Conservation (phyloP, 2,797 vertebrate species). For the Pygocentrus nattereri region DNA sequence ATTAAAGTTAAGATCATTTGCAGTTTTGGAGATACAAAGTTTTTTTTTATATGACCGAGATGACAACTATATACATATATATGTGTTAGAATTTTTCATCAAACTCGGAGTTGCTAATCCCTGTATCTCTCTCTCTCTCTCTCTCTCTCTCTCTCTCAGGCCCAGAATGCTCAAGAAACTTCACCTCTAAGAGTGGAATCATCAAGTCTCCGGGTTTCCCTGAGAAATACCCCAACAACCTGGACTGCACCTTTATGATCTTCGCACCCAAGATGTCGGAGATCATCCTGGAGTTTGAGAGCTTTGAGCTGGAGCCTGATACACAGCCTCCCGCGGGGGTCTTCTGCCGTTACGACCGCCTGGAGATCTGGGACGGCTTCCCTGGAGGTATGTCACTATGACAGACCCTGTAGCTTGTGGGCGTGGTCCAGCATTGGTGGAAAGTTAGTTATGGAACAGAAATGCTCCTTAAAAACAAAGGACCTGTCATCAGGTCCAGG, state of each 20-base stretch:
- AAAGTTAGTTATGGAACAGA: not conserved
- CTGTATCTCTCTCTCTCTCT: not conserved
- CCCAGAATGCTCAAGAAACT: constrained; percentile 96
- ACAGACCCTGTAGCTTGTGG: not conserved
- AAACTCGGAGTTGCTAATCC: not conserved
- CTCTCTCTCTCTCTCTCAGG: constrained; percentile 73
- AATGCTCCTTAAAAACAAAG: not conserved
- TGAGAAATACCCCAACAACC: constrained; percentile 96
- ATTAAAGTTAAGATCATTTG: too few relatives aligned
- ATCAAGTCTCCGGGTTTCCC: constrained; percentile 97
- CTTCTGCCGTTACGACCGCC: constrained; percentile 93
- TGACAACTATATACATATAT: too few relatives aligned
- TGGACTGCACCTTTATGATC: constrained; percentile 98
- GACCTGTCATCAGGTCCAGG: not conserved
- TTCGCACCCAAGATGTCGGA: constrained; percentile 97
- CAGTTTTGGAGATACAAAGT: too few relatives aligned
- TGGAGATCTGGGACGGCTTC: constrained; percentile 99
- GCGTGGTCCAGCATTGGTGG: not conserved
- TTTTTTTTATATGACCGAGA: too few relatives aligned
- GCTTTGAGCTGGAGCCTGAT: constrained; percentile 95
- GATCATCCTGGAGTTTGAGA: constrained; percentile 97
- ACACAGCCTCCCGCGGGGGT: constrained; percentile 87
- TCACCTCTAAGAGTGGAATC: constrained; percentile 88
- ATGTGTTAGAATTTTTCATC: too few relatives aligned
- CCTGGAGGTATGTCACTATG: constrained; percentile 85